A percentile compares a stretch with the other conserved stretches of the same genome.
Conservation (phyloP, 2,797 vertebrate genomes). For the Podargus strigoides region DNA sequence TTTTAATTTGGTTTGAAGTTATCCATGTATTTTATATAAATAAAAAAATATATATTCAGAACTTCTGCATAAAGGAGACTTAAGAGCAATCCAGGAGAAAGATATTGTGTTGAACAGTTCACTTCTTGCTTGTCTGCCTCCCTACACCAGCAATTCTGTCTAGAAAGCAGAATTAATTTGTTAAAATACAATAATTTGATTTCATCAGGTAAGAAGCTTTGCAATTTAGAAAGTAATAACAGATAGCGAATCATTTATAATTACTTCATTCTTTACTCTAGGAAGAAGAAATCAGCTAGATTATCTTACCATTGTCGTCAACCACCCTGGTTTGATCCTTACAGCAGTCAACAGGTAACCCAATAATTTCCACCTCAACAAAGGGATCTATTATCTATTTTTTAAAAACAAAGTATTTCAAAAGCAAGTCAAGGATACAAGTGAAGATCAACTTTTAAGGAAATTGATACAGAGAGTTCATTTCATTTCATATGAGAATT, state of each 20-base stretch:
- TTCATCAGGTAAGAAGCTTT: background rate
- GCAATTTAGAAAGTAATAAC: background rate
- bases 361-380: slow-evolving; percentile 97
- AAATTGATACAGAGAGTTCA: background rate
- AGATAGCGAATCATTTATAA: background rate
- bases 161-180: background rate
- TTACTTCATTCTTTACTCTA: background rate
- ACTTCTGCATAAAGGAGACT: background rate
- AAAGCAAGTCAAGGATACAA: background rate
- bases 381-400: slow-evolving; percentile 96
- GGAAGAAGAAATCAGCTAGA: background rate
- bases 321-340: slow-evolving; percentile 97
- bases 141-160: background rate
- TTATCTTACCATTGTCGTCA: slow-evolving; percentile 90
- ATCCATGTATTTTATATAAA: background rate
- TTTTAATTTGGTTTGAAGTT: background rate
- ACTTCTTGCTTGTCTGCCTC: background rate
- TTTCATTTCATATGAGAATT: background rate
- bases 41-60: background rate
- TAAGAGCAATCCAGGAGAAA: background rate
- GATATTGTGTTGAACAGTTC: background rate
- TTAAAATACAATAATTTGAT: background rate
- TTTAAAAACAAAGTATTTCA: slow-evolving; percentile 11
- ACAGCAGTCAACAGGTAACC: slow-evolving; percentile 94
- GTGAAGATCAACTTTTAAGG: background rate